Evolutionary conservation across 1,140 invertebrate genomes (phyloP).

Genomic region (Drosophila burlai): DNA sequence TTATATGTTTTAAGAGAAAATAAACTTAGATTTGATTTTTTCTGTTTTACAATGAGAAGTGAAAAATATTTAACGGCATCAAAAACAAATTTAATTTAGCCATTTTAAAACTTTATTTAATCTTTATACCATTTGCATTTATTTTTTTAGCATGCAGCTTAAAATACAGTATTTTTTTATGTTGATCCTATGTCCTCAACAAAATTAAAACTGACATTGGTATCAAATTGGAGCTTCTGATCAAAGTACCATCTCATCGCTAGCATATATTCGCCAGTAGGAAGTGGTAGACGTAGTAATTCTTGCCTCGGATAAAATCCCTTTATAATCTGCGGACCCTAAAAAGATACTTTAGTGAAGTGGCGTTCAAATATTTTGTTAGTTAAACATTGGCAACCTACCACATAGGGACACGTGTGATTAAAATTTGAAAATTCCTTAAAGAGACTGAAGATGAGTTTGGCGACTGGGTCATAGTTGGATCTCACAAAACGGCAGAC

Average conservation of each 20-base stretch:
- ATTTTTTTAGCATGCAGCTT: too few relatives aligned
- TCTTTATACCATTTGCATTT: too few relatives aligned
- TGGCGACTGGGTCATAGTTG: slow-evolving; percentile 3
- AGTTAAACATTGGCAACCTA: neutral
- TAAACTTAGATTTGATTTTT: too few relatives aligned
- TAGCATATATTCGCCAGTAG: slow-evolving; percentile 39
- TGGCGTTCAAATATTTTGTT: too few relatives aligned
- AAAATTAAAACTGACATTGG: slow-evolving; percentile 20
- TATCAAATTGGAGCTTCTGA: slow-evolving; percentile 18
- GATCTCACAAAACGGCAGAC: slow-evolving; percentile 13
- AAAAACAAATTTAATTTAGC: too few relatives aligned
- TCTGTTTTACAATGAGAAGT: too few relatives aligned
- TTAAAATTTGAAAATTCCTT: slow-evolving; percentile 45
- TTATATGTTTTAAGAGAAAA: too few relatives aligned
- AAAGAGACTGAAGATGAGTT: slow-evolving; percentile 10
- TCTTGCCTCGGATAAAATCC: slow-evolving; percentile 11
- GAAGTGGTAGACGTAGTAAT: slow-evolving; percentile 1
- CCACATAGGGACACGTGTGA: slow-evolving; percentile 37
- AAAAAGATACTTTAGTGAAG: too few relatives aligned
- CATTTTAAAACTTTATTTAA: too few relatives aligned
- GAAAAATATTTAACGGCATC: too few relatives aligned
- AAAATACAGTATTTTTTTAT: too few relatives aligned
- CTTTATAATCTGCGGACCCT: slow-evolving; percentile 9
- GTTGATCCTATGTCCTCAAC: neutral
- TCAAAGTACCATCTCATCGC: slow-evolving; percentile 3